Conservation (phyloP, 2,888 invertebrate species). For the Nomada flava region DNA sequence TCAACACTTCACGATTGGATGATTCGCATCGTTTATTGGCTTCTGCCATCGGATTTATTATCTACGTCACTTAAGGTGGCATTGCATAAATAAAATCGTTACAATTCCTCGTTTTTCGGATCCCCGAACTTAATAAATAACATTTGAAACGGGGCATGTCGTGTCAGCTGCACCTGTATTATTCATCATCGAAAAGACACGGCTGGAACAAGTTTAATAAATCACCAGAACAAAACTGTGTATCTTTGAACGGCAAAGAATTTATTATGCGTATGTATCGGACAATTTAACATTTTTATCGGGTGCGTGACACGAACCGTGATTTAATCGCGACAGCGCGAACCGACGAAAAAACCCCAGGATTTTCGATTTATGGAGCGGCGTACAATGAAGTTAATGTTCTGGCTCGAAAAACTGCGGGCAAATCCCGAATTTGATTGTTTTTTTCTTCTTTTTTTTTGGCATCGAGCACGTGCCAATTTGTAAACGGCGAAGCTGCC, state of each 20-base stretch:
- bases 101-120: too few relatives aligned
- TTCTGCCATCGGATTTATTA: not conserved
- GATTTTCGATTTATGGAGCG: not conserved
- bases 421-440: not conserved
- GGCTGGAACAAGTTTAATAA: not conserved
- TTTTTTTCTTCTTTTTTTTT: not conserved
- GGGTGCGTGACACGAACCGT: not conserved
- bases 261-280: not conserved
- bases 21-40: not conserved
- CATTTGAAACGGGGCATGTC: too few relatives aligned
- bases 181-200: too few relatives aligned
- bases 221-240: not conserved
- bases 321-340: not conserved
- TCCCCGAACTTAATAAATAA: too few relatives aligned
- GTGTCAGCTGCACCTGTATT: too few relatives aligned
- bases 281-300: not conserved
- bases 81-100: too few relatives aligned
- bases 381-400: constrained; percentile 1
- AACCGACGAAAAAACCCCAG: not conserved
- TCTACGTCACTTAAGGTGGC: too few relatives aligned
- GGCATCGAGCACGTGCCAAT: not conserved
- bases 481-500: constrained; percentile 20
- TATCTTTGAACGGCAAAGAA: not conserved
- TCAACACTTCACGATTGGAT: not conserved
- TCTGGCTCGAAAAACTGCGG: not conserved